Evolutionary conservation across 2,113 vertebrate species (phyloP).

Genomic region (Spermophilus dauricus): DNA sequence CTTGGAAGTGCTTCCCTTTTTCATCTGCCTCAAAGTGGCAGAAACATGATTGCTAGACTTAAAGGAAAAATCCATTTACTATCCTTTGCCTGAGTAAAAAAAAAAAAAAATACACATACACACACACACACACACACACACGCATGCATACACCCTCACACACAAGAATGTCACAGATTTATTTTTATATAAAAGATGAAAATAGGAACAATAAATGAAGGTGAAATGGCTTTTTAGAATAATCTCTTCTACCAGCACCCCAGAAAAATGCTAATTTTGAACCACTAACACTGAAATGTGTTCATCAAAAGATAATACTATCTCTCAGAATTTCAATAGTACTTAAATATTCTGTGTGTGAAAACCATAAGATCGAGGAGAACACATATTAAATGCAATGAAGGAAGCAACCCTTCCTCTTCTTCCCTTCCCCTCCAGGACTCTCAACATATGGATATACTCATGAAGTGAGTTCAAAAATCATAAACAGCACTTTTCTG

Average conservation of each 20-base stretch:
- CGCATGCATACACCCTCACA: background rate
- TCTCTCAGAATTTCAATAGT: slow-evolving; percentile 36
- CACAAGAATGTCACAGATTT: background rate
- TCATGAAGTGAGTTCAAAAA: slow-evolving; percentile 10
- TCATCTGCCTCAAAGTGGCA: slow-evolving; percentile 53
- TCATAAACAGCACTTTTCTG: background rate
- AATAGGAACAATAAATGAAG: background rate
- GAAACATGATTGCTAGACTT: slow-evolving; percentile 31
- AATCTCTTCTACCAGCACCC: background rate
- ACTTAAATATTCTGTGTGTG: background rate
- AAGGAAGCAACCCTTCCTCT: background rate
- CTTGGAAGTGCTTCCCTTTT: slow-evolving; percentile 43
- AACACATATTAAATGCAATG: background rate
- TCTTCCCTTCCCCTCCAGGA: background rate
- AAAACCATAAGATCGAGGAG: background rate
- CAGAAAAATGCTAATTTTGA: slow-evolving; percentile 39
- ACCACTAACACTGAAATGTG: background rate
- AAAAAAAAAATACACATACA: background rate
- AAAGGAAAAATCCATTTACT: slow-evolving; percentile 22
- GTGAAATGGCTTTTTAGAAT: background rate
- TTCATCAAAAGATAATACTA: slow-evolving; percentile 44
- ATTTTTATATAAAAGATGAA: slow-evolving; percentile 43
- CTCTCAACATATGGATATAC: background rate
- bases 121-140: background rate
- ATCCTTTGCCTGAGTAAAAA: background rate